These are phyloP conservation scores for Catocala sponsa DNA, from an alignment of 2,888 invertebrate genomes.

Conservation along the genomic window DNA sequence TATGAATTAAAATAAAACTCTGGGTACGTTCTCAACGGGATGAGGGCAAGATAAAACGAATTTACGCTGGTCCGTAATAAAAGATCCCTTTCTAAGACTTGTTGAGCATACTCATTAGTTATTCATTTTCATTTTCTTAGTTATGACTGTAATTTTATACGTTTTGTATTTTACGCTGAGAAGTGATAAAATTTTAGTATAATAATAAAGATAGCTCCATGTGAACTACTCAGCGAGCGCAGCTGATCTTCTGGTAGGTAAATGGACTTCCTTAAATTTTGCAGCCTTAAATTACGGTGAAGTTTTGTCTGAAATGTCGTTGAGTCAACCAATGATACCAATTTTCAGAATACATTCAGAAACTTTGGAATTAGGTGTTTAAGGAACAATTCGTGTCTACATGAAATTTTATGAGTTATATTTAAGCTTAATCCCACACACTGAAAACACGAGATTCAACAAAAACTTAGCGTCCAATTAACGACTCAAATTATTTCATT, in stretches of 20 bases:
- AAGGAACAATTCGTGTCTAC: no score
- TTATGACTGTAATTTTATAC: conserved; percentile 71
- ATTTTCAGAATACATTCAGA: no score
- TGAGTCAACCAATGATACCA: no score
- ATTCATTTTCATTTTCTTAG: conserved; percentile 81
- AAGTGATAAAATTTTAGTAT: conserved; percentile 64
- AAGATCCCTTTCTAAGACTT: conserved; percentile 73
- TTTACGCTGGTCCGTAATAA: conserved; percentile 66
- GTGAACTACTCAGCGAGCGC: conserved; percentile 45
- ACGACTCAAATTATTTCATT: not conserved
- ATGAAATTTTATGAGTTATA: conserved; percentile 21
- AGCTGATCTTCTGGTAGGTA: conserved; percentile 43
- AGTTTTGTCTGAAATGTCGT: not conserved
- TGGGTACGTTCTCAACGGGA: conserved; percentile 44
- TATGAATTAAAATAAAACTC: conserved; percentile 62
- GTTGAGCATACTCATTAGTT: conserved; percentile 77
- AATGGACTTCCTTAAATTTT: conserved; percentile 37
- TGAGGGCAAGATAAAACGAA: conserved; percentile 60
- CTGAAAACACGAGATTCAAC: no score
- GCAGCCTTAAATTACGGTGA: conserved; percentile 12
- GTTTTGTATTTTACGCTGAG: conserved; percentile 58
- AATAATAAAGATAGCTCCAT: conserved; percentile 44
- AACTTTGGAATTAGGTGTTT: no score
- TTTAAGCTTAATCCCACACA: not conserved
- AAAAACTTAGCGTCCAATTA: not conserved